These are phyloP conservation scores for Caranx melampygus DNA, from an alignment of 2,113 vertebrate genomes.

Conservation along the genomic window DNA sequence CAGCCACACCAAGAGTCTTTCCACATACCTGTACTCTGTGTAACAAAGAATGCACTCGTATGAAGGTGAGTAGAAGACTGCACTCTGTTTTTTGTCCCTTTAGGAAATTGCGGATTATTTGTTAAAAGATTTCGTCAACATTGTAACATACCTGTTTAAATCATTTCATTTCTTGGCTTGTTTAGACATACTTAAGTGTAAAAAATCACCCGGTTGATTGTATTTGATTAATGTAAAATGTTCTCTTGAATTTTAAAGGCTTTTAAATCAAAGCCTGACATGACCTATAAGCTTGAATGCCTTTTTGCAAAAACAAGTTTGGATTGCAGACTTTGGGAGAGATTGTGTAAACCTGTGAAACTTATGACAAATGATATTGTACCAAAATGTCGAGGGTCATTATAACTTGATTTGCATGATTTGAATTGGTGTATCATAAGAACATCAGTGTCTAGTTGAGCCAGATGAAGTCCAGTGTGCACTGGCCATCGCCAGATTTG, in stretches of 20 bases:
- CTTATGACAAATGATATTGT: not conserved
- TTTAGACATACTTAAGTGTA: not conserved
- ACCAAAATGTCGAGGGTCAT: not conserved
- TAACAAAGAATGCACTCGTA: slow-evolving; percentile 92
- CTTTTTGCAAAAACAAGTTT: not conserved
- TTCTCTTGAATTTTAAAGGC: not conserved
- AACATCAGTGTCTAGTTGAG: not conserved
- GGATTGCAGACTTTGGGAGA: not conserved
- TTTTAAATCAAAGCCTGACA: not conserved
- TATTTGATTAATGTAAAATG: not conserved
- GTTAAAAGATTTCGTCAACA: not conserved
- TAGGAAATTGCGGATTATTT: not conserved
- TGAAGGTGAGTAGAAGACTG: slow-evolving; percentile 91
- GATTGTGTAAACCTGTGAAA: not conserved
- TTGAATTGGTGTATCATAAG: not conserved
- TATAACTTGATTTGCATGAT: not conserved
- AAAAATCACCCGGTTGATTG: not conserved
- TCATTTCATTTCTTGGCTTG: not conserved
- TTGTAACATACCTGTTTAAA: not conserved
- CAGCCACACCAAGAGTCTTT: slow-evolving; percentile 91
- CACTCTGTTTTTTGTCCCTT: slow-evolving; percentile 35
- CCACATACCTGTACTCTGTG: slow-evolving; percentile 98
- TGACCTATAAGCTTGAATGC: not conserved
- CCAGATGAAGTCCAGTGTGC: not conserved
- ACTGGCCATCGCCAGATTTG: too few species aligned